A percentile compares a stretch with the other conserved stretches of the same genome.
These are phyloP conservation scores for Ariopsis seemanni DNA, from an alignment of 2,113 vertebrate genomes.

Conservation along the genomic window DNA sequence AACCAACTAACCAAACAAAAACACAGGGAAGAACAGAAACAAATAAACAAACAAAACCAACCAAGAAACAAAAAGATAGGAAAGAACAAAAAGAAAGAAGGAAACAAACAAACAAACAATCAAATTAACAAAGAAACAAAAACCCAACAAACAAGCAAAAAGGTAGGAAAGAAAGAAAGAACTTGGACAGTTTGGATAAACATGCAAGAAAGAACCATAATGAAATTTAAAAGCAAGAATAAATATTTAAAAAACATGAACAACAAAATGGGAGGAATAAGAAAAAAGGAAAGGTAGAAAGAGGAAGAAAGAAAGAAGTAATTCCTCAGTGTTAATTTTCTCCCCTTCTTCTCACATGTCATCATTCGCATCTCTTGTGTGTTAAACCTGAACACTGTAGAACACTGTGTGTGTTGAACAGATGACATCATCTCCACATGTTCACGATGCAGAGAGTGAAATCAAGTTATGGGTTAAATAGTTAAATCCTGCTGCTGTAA, in stretches of 20 bases:
- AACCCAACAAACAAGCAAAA: not conserved
- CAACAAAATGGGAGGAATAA: no score
- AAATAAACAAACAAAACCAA: no score
- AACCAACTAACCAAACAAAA: no score
- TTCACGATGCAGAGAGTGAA: not conserved
- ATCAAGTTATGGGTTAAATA: not conserved
- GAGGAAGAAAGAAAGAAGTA: not conserved
- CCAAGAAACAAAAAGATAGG: not conserved
- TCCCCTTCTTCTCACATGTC: not conserved
- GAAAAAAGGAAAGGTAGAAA: not conserved
- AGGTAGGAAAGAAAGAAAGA: not conserved
- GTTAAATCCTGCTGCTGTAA: not conserved
- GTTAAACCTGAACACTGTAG: not conserved
- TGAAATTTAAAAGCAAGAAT: not conserved
- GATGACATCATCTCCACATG: not conserved
- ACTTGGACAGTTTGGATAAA: not conserved
- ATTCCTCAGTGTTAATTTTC: not conserved
- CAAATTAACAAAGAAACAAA: not conserved
- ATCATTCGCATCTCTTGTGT: not conserved
- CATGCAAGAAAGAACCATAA: not conserved
- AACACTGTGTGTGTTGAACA: not conserved
- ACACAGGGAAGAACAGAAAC: no score
- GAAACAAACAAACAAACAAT: not conserved
- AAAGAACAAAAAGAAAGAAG: no score
- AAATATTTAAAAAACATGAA: not conserved